Evolutionary conservation across 2,888 invertebrate species (phyloP).

Genomic region (Tiliacea citrago): DNA sequence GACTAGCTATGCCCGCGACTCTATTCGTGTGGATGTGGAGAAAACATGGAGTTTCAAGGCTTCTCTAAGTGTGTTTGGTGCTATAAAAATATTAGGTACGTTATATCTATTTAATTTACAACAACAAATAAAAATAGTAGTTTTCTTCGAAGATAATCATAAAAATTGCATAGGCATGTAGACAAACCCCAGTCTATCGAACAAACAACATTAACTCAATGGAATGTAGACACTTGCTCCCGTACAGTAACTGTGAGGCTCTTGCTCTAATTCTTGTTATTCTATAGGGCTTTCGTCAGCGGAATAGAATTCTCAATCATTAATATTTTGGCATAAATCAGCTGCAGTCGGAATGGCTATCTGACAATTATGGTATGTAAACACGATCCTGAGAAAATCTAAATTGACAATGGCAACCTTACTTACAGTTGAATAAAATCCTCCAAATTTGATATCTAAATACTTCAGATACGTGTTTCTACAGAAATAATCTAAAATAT

Average conservation of each 20-base stretch:
- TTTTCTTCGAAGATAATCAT: background rate
- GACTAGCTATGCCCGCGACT: background rate
- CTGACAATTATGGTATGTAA: background rate
- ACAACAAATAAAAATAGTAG: background rate
- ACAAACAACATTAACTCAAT: slow-evolving; percentile 23
- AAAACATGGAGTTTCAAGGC: background rate
- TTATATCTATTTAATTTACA: background rate
- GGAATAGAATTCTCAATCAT: background rate
- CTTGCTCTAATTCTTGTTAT: no score
- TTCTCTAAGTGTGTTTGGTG: no score
- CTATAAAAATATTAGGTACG: background rate
- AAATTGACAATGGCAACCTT: no score
- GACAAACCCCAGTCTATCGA: background rate
- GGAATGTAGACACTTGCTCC: slow-evolving; percentile 10
- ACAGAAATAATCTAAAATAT: background rate
- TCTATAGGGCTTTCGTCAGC: background rate
- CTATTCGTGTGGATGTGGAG: background rate
- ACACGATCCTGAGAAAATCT: background rate
- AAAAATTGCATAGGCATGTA: background rate
- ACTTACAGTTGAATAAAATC: background rate
- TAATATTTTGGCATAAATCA: background rate
- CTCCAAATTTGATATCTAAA: background rate
- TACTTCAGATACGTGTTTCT: background rate
- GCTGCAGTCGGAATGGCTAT: background rate
- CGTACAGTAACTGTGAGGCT: background rate